Evolutionary conservation across 2,113 vertebrate species (phyloP).

Genomic region (Lampris megalopsis): DNA sequence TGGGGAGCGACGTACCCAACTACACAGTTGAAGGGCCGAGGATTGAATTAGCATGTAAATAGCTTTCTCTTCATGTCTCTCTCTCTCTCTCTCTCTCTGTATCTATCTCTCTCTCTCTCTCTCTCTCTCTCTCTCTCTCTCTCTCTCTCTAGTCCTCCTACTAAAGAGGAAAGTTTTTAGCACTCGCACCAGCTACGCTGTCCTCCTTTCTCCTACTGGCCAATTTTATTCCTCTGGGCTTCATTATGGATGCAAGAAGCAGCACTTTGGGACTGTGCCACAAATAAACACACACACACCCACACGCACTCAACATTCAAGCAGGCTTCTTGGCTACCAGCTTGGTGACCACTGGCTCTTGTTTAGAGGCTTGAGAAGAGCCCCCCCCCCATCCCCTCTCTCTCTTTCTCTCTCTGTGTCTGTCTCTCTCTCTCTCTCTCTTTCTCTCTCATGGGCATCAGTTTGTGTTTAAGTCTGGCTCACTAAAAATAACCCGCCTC

Average conservation of each 20-base stretch:
- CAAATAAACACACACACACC: neutral
- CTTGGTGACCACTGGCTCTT: constrained; percentile 42
- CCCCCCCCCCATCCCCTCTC: neutral
- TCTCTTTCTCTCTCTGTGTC: too few relatives aligned
- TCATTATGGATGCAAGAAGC: constrained; percentile 73
- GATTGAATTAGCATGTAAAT: constrained; percentile 85
- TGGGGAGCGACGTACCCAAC: constrained; percentile 52
- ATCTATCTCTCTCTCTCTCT: constrained; percentile 46
- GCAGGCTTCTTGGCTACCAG: constrained; percentile 45
- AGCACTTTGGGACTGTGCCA: constrained; percentile 40
- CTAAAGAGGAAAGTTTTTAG: constrained; percentile 50
- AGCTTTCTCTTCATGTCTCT: constrained; percentile 58
- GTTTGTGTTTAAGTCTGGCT: neutral
- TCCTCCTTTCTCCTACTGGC: constrained; percentile 18
- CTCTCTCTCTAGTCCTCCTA: constrained; percentile 1
- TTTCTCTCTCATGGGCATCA: constrained; percentile 24
- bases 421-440: neutral
- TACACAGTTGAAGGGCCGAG: constrained; percentile 70
- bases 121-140: constrained; percentile 38
- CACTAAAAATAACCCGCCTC: neutral
- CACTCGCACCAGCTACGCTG: constrained; percentile 25
- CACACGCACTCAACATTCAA: constrained; percentile 23
- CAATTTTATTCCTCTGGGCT: constrained; percentile 68
- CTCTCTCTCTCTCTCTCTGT: neutral
- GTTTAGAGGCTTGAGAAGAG: constrained; percentile 56